A percentile compares a stretch with the other conserved stretches of the same genome.
These are phyloP conservation scores for Rhinoraja longicauda DNA, from an alignment of 2,797 vertebrate genomes.

Conservation along the genomic window DNA sequence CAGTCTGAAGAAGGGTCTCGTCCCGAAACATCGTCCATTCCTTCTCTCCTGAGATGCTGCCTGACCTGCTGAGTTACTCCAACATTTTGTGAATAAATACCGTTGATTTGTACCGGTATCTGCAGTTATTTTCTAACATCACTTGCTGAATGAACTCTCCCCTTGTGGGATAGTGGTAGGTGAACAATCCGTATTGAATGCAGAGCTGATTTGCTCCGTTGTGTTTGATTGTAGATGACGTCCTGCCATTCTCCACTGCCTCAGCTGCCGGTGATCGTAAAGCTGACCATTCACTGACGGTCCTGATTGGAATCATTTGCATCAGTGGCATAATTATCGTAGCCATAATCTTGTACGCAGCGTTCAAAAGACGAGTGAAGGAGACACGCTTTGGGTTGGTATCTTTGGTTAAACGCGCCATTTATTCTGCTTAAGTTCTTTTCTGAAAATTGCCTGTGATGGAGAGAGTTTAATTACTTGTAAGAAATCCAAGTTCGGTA, in stretches of 20 bases:
- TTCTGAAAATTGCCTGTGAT: background rate
- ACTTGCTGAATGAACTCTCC: too few relatives aligned
- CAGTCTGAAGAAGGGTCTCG: too few relatives aligned
- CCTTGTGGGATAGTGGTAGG: background rate
- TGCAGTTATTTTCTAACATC: too few relatives aligned
- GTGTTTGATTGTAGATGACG: background rate
- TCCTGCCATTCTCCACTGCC: background rate
- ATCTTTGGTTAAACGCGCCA: background rate
- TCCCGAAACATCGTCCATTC: too few relatives aligned
- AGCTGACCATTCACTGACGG: background rate
- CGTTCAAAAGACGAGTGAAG: background rate
- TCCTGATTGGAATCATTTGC: background rate
- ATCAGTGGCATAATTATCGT: background rate
- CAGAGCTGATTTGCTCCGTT: background rate
- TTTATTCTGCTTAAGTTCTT: background rate
- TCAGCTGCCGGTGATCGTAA: background rate
- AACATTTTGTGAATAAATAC: too few relatives aligned
- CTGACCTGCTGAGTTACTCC: too few relatives aligned
- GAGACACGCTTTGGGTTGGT: constrained; percentile 6
- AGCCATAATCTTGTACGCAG: background rate
- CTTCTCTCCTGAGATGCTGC: too few relatives aligned
- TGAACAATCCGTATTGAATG: background rate
- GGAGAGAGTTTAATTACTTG: background rate
- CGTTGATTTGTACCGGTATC: too few relatives aligned
- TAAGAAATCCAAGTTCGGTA: background rate